Conservation (phyloP, 37 sponge, comb jelly and placozoan species). For the Diacarnus erythraeanus region DNA sequence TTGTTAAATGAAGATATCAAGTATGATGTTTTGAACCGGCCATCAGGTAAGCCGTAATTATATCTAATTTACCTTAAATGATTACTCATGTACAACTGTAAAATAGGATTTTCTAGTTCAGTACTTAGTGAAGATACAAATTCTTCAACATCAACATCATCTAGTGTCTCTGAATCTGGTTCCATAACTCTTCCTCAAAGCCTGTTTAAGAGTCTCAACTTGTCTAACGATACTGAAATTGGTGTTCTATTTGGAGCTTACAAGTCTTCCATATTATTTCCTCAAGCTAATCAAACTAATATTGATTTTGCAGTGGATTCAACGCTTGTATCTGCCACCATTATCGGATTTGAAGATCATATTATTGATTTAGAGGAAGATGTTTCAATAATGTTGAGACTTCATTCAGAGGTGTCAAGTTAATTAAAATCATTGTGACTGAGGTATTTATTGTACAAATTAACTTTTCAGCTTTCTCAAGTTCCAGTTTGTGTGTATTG, state of each 20-base stretch:
- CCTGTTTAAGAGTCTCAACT: not conserved
- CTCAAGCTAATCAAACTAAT: not conserved
- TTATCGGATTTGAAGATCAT: not conserved
- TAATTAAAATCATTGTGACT: not conserved
- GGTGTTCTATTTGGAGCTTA: conserved; percentile 3
- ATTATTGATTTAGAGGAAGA: not conserved
- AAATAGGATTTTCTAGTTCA: not conserved
- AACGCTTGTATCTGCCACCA: conserved; percentile 3
- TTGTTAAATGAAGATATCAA: too few relatives aligned
- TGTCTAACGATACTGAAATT: not conserved
- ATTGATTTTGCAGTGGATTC: conserved; percentile 14
- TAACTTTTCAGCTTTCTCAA: conserved; percentile 19
- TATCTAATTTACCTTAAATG: too few relatives aligned
- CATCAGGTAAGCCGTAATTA: too few relatives aligned
- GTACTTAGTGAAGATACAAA: too few relatives aligned
- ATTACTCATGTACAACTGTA: too few relatives aligned
- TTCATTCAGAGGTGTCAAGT: conserved; percentile 4
- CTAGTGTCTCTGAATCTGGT: not conserved
- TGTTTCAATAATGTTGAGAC: conserved; percentile 2
- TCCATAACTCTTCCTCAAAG: not conserved
- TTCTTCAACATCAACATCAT: not conserved
- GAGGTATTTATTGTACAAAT: too few relatives aligned
- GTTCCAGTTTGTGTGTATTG: conserved; percentile 21
- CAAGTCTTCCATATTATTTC: conserved; percentile 9
- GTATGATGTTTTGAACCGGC: too few relatives aligned